Conservation (phyloP, 2,113 vertebrate species). For the Bubo bubo region DNA sequence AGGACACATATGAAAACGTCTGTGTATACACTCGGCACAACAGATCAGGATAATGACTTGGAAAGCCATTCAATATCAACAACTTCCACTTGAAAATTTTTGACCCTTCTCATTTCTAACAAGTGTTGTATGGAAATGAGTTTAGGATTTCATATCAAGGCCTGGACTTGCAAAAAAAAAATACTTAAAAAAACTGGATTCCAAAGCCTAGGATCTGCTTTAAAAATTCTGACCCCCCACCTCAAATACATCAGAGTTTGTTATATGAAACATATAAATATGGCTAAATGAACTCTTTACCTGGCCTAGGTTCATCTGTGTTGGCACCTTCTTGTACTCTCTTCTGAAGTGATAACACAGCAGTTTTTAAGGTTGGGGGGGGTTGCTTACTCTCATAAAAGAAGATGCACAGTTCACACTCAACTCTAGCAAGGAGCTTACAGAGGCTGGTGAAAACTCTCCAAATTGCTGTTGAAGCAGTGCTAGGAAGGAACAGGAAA, state of each 20-base stretch:
- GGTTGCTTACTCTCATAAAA: slow-evolving; percentile 29
- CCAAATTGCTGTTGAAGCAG: background rate
- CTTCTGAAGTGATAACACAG: slow-evolving; percentile 40
- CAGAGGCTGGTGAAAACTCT: background rate
- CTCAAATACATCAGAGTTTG: background rate
- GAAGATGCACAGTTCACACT: background rate
- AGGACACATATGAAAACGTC: background rate
- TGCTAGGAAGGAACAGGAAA: background rate
- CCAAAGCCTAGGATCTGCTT: background rate
- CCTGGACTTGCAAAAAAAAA: background rate
- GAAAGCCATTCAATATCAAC: background rate
- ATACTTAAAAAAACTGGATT: background rate
- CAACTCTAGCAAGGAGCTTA: background rate
- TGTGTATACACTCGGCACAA: background rate
- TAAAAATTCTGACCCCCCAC: background rate
- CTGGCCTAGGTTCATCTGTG: background rate
- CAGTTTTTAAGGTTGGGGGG: slow-evolving; percentile 2
- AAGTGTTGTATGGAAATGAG: background rate
- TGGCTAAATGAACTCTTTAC: background rate
- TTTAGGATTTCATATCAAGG: background rate
- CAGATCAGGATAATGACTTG: fast-evolving
- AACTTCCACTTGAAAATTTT: background rate
- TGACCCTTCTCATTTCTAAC: background rate
- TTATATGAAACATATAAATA: background rate
- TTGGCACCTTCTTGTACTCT: background rate